These are phyloP conservation scores for Hypercompe scribonia DNA, from an alignment of 2,888 invertebrate genomes.

Conservation along the genomic window DNA sequence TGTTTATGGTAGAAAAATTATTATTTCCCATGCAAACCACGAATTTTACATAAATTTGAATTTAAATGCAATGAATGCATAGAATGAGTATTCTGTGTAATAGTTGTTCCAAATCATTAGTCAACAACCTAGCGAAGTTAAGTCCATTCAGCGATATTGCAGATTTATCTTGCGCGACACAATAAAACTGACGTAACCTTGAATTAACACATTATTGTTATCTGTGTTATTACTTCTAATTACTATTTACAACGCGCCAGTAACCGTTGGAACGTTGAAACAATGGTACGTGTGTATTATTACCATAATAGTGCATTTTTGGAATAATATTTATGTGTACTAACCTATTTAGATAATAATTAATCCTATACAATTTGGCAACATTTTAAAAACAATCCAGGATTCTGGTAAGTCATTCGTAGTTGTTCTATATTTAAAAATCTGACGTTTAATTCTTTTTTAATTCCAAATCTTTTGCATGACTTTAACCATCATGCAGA, in stretches of 20 bases:
- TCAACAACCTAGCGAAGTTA: conserved; percentile 26
- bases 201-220: conserved; percentile 66
- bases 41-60: neutral
- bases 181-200: conserved; percentile 62
- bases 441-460: conserved; percentile 40
- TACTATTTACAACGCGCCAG: conserved; percentile 58
- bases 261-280: conserved; percentile 49
- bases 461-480: conserved; percentile 67
- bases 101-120: conserved; percentile 18
- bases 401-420: conserved; percentile 31
- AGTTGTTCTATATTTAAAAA: conserved; percentile 35
- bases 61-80: conserved; percentile 19
- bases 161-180: conserved; percentile 47
- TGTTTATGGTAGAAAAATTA: conserved; percentile 9
- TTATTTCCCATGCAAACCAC: conserved; percentile 22
- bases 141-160: conserved; percentile 28
- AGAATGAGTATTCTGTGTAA: conserved; percentile 34
- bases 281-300: conserved; percentile 43
- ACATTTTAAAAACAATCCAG: conserved; percentile 21
- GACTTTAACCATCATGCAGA: conserved; percentile 65
- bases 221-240: conserved; percentile 62
- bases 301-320: conserved; percentile 12
- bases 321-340: conserved; percentile 5
- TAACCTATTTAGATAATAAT: conserved; percentile 7
- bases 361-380: conserved; percentile 21